Base-by-base conservation (phyloP, 1,140 invertebrate genomes). In the Bombus soroeensis region DNA sequence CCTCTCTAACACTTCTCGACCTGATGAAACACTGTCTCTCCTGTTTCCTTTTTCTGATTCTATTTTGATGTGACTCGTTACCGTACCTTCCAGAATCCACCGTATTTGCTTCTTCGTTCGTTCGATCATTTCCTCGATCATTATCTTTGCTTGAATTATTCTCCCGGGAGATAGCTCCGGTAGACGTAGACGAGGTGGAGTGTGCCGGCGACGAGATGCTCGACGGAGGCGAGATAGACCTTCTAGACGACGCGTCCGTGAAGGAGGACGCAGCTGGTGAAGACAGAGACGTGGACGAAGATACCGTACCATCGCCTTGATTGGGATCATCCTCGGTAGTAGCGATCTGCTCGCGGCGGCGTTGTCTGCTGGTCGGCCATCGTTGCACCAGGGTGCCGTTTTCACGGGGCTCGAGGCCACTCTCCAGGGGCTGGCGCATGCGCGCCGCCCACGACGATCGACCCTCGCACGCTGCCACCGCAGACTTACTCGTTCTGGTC, bases 371-470 rank as follows among this genome's bases (percentile, higher is more conserved):
- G 34, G 88, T 59, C 81, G 75, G 68, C 84, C 81, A 88, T 89
- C 84, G 82, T 70, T 83, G 73, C 79, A 86, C 62, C 85, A 68
- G 83, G 85, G 73, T 70, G 79, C 81, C 72, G 86, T 91, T 87
- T 86, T 87, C 88, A 91, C 83, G 85, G 90, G 88, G 85, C 86
- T 90, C 86, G 89, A 87, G 76, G 82, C 75, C 76, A 79, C 81
- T 92, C 79, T 87, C 88, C 82, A 74, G 92, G 93, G 91, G 77
- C 43, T 91, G 91, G 86, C 94, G 94, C 94, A 92, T 89, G 94
- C 93, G 94, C 93, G 88, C 73, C 53, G 59, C 25, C 81, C 72
- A 85, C 87, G 76, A 41, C 81, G 88, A 94, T 94, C 93, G 93
- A 94, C 93, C 92, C 90, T 93, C 92, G 85, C 89, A 74, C 70